A percentile compares a stretch with the other conserved stretches of the same genome.
Evolutionary conservation across 2,113 vertebrate species (phyloP).

Genomic region (Rafetus swinhoei): DNA sequence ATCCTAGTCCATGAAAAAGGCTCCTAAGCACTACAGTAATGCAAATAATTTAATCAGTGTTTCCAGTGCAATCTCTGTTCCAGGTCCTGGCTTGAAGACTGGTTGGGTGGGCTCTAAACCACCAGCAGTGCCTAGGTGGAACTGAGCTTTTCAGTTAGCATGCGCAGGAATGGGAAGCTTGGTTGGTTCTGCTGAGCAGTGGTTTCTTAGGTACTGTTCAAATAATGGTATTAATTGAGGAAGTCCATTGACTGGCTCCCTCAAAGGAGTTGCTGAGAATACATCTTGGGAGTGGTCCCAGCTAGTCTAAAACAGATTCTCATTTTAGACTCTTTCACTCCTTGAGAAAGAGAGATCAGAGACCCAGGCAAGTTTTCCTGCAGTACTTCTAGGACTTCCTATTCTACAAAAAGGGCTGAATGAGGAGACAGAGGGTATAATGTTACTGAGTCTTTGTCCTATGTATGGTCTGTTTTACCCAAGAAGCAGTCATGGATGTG

Average conservation of each 20-base stretch:
- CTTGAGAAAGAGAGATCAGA: too few relatives aligned
- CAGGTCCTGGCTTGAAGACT: neutral
- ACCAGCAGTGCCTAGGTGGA: neutral
- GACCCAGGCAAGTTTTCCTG: too few relatives aligned
- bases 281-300: neutral
- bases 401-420: too few relatives aligned
- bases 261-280: constrained; percentile 26
- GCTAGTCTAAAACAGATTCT: neutral
- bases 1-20: too few relatives aligned
- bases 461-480: too few relatives aligned
- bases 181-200: neutral
- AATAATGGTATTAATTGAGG: neutral
- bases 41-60: neutral
- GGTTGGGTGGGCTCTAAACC: rapidly evolving
- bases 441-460: too few relatives aligned
- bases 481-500: too few relatives aligned
- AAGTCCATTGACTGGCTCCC: constrained; percentile 10
- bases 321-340: too few relatives aligned
- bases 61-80: neutral
- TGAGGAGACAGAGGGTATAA: too few relatives aligned
- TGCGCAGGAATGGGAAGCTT: neutral
- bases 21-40: too few relatives aligned
- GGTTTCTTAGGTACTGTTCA: neutral
- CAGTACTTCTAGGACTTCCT: too few relatives aligned
- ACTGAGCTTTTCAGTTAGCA: neutral